A percentile compares a stretch with the other conserved stretches of the same genome.
Evolutionary conservation across 2,113 vertebrate genomes (phyloP).

Genomic region (Heloderma charlesbogerti): DNA sequence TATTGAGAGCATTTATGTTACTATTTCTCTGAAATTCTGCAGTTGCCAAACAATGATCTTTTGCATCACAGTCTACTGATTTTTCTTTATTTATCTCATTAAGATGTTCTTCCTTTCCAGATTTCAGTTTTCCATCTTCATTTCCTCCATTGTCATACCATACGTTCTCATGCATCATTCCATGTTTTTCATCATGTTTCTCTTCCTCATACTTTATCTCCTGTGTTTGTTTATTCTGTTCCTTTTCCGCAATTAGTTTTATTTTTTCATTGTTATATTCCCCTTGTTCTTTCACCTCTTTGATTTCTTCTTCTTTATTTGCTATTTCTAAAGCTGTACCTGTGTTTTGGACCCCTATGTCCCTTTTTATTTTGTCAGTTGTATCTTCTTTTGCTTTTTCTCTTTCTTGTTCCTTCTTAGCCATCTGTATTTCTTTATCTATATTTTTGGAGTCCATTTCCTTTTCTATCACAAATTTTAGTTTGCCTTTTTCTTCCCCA

Average conservation of each 20-base stretch:
- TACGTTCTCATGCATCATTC: slow-evolving; percentile 5
- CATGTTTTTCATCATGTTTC: slow-evolving; percentile 22
- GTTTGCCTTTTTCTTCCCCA: slow-evolving; percentile 45
- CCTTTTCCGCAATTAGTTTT: not conserved
- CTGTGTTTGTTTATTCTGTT: not conserved
- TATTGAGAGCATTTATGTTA: not conserved
- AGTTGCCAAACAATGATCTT: slow-evolving; percentile 48
- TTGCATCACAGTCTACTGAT: slow-evolving; percentile 1
- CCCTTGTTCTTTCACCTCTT: not conserved
- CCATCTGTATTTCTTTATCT: slow-evolving; percentile 29
- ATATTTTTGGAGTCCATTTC: not conserved
- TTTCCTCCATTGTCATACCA: slow-evolving; percentile 22
- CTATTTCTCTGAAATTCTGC: slow-evolving; percentile 19
- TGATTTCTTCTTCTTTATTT: not conserved
- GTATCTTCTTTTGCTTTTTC: slow-evolving; percentile 39
- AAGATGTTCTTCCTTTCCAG: slow-evolving; percentile 37
- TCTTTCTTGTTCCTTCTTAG: not conserved
- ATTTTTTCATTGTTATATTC: not conserved
- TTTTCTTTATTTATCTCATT: slow-evolving; percentile 46
- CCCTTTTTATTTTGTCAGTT: slow-evolving; percentile 25
- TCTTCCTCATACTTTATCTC: slow-evolving; percentile 27
- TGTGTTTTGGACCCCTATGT: not conserved
- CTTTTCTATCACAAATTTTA: slow-evolving; percentile 30
- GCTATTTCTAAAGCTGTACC: not conserved
- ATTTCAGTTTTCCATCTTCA: slow-evolving; percentile 14